Evolutionary conservation across 2,888 invertebrate genomes (phyloP), one percentile per base, ranked within the genome.

Genomic region (Listrodromus nycthemerus): DNA sequence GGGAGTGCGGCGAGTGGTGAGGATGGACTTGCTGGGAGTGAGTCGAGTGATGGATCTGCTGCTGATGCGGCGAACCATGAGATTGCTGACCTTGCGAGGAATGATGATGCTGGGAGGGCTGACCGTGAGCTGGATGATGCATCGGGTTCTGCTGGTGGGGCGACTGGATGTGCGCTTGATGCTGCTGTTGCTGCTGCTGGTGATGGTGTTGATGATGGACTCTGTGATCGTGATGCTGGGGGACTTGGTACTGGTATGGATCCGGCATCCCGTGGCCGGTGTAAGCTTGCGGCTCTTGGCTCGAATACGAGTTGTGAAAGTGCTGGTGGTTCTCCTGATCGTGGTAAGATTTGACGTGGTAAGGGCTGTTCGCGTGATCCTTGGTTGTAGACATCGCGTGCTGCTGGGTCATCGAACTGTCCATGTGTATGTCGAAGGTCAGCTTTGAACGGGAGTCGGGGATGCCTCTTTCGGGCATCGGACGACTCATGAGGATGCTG

Each of bases 361-460:
- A 93, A 37, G 65, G 41, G 86, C 66, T 84, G 85, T 41, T 83
- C 1, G 88, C 85, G 45, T 89, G 89, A 84, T 91, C 75, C 48
- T 91, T 89, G 37, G 91, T 91, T 10, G 84, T 89, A 3, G 87
- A 91, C 50, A 90, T 88, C 73, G 92, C 90, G 4, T 90, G 92
- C 4, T 93, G 92, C 71, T 93, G 93, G 0, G 93, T 93, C 92
- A 93, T 93, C 0, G 93, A 91, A 83, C 93, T 91, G 66, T 93
- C 93, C 92, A 93, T 92, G 78, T 93, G 93, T 81, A 93, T 93
- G 50, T 93, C 92, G 50, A 93, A 93, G 0, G 89, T 85, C 30
- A 92, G 84, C 85, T 93, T 93, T 6, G 84, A 71, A 13, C 92
- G 89, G 0, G 88, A 63, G 27, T 90, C 91, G 8, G 88, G 85